phyloP scores from a whole-genome alignment of 2,113 vertebrate species.

The Anas platyrhynchos region DNA sequence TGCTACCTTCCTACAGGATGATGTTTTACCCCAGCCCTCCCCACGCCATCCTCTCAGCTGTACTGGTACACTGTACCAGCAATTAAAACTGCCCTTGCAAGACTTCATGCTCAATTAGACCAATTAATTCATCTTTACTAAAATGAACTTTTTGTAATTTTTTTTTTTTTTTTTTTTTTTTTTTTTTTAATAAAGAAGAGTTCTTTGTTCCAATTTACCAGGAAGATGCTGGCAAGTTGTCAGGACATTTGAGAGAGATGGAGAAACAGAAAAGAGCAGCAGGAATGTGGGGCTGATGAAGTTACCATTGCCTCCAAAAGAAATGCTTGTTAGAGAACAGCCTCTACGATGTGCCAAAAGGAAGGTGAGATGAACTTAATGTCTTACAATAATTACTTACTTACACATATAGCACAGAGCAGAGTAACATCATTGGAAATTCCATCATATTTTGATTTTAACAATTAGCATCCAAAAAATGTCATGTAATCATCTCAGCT shows the following conservation, averaged over 20 bases:
- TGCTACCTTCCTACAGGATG: background rate
- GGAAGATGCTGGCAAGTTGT: background rate
- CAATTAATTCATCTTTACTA: background rate
- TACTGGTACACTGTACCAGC: background rate
- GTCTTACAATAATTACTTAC: background rate
- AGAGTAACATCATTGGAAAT: background rate
- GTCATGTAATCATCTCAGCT: background rate
- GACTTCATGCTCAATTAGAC: background rate
- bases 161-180: background rate
- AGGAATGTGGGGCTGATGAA: background rate
- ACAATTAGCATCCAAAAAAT: background rate
- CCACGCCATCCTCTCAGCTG: background rate
- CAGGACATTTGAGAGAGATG: background rate
- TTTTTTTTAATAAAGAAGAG: background rate
- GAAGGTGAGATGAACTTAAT: background rate
- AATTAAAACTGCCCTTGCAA: background rate
- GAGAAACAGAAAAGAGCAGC: background rate
- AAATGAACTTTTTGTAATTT: background rate
- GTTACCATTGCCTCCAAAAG: background rate
- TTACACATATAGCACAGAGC: accelerated
- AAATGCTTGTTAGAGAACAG: background rate
- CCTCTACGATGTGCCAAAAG: background rate
- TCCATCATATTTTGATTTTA: accelerated
- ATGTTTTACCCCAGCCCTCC: background rate
- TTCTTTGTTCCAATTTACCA: background rate